Conservation (phyloP, 1,140 invertebrate genomes). For the Calosoma granatense region DNA sequence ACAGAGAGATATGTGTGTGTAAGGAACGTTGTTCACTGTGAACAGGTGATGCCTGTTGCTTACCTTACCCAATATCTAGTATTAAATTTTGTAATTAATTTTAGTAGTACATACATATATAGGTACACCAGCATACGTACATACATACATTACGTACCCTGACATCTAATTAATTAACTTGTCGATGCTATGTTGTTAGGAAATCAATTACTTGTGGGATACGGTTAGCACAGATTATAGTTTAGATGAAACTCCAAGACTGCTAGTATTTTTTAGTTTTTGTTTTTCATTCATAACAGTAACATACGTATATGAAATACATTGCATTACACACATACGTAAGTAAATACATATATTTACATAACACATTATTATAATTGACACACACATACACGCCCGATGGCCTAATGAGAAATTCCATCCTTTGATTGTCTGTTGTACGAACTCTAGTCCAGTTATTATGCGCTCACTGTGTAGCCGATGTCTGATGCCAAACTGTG, state of each 20-base stretch:
- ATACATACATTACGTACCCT: no score
- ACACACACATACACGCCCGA: background rate
- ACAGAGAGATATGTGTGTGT: no score
- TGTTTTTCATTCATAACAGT: background rate
- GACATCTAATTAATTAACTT: background rate
- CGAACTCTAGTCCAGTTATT: constrained; percentile 1
- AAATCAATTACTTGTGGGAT: background rate
- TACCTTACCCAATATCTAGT: no score
- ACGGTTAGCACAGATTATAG: background rate
- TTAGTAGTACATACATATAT: no score
- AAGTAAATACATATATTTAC: no score
- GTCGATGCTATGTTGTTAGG: constrained; percentile 7
- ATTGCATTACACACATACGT: no score
- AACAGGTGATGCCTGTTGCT: no score
- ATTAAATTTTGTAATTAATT: no score
- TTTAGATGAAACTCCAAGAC: background rate
- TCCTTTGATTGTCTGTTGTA: constrained; percentile 4
- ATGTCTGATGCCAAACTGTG: background rate
- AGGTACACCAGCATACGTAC: no score
- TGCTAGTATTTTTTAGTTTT: background rate
- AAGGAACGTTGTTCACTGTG: no score
- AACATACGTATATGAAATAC: no score
- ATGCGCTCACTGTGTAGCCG: background rate
- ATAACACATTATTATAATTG: background rate
- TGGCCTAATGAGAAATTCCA: constrained; percentile 3